A percentile compares a stretch with the other conserved stretches of the same genome.
Evolutionary conservation across 2,113 vertebrate genomes (phyloP).

Genomic region (Mustela nigripes): DNA sequence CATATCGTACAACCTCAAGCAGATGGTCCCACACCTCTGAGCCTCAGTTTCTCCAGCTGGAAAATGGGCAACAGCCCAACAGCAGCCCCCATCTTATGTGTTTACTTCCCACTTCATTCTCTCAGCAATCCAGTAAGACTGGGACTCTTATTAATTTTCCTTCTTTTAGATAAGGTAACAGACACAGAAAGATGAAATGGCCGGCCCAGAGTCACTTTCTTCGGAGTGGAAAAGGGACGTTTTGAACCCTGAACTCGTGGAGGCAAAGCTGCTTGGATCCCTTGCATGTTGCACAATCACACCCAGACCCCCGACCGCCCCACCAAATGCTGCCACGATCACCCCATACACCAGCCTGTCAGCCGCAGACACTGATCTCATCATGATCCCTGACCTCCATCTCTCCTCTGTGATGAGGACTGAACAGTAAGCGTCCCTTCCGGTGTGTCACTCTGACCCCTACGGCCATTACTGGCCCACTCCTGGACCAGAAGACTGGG

Average conservation of each 20-base stretch:
- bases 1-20: neutral
- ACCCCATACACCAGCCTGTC: neutral
- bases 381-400: neutral
- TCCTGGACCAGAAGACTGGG: neutral
- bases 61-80: neutral
- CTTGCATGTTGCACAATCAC: neutral
- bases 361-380: neutral
- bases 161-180: neutral
- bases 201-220: neutral
- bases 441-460: no score
- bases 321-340: neutral
- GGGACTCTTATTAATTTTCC: neutral
- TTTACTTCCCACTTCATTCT: neutral
- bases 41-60: conserved; percentile 43
- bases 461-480: neutral
- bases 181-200: neutral
- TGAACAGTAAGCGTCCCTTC: neutral
- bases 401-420: neutral
- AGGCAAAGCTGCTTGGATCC: neutral
- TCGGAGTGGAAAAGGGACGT: neutral
- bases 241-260: neutral
- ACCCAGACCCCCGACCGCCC: neutral
- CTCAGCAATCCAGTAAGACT: neutral
- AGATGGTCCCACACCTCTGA: neutral
- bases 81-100: neutral